Base-by-base conservation (phyloP, 2,888 invertebrate species). In the Ectropis crepuscularia region DNA sequence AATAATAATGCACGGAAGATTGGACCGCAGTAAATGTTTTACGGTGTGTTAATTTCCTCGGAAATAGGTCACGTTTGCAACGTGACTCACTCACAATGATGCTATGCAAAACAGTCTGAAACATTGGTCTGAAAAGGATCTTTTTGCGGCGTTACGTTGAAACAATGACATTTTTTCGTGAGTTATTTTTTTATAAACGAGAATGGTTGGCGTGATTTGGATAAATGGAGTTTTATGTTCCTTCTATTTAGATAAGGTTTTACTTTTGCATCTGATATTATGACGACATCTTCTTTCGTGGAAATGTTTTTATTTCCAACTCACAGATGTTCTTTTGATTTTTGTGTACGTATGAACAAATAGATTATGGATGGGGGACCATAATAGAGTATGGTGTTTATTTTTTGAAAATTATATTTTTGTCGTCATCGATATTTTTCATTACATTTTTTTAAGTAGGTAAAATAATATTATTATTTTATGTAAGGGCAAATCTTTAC, bases 1-100 rank as follows among this genome's bases (percentile, higher is more conserved):
- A 86, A 86, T 87, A 83, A 88, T 87, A 83, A 81, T 75, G 78
- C 77, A 80, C 76, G 76, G 77, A 80, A 82, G 80, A 87, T 86
- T 85, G 81, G 81, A 78, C 79, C 74, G 75, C 77, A 69, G 76
- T 79, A 81, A 82, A 78, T 78, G 74, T 78, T 78, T 79, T 74
- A 77, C 75, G 74, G 70, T 67, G 71, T 71, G 71, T 70, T 73
- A 71, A 69, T 70, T 73, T 69, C 61, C 57, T 46, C 57, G 66
- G 65, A 73, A 70, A 71, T 72, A 72, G 72, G 72, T 70, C 72
- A 70, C 70, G 69, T 72, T 70, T 72, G 72, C 69, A 65, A 68
- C 69, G 63, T 65, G 65, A 59, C 62, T 68, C 68, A 58, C 66
- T 69, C 66, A 69, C 66, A 65, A 57, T 63, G 69, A 66, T 69